A percentile compares a stretch with the other conserved stretches of the same genome.
Conservation (phyloP, 2,797 vertebrate species). For the Alfaro cultratus region DNA sequence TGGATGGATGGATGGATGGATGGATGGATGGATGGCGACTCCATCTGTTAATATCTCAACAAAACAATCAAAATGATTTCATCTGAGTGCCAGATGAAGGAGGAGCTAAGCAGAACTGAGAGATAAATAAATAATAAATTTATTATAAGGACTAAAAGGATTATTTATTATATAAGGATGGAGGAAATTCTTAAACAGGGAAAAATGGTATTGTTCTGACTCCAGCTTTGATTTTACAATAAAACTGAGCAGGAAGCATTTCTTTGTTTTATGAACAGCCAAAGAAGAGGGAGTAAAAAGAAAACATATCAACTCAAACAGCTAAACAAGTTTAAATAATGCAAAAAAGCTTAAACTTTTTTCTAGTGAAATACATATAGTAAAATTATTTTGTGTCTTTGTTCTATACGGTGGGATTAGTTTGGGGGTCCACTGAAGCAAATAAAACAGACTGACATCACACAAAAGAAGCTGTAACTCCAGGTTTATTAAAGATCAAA, state of each 20-base stretch:
- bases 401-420: not conserved
- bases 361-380: not conserved
- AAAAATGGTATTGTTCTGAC: slow-evolving; percentile 31
- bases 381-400: not conserved
- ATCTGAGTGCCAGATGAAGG: slow-evolving; percentile 32
- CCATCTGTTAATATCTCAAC: slow-evolving; percentile 53
- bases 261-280: slow-evolving; percentile 15
- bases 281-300: not conserved
- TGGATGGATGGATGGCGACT: not conserved
- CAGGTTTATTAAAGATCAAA: not conserved
- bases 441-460: not conserved
- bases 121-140: no score
- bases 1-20: not conserved
- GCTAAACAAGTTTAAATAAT: not conserved
- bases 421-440: not conserved
- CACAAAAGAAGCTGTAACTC: not conserved
- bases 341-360: not conserved
- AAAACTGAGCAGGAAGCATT: slow-evolving; percentile 26
- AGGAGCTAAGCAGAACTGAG: slow-evolving; percentile 21
- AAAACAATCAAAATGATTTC: slow-evolving; percentile 25
- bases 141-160: no score
- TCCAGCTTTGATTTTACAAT: slow-evolving; percentile 36
- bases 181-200: slow-evolving; percentile 13
- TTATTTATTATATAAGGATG: no score
- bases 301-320: not conserved